phyloP scores from a whole-genome alignment of 2,113 vertebrate genomes.

The Anolis carolinensis region DNA sequence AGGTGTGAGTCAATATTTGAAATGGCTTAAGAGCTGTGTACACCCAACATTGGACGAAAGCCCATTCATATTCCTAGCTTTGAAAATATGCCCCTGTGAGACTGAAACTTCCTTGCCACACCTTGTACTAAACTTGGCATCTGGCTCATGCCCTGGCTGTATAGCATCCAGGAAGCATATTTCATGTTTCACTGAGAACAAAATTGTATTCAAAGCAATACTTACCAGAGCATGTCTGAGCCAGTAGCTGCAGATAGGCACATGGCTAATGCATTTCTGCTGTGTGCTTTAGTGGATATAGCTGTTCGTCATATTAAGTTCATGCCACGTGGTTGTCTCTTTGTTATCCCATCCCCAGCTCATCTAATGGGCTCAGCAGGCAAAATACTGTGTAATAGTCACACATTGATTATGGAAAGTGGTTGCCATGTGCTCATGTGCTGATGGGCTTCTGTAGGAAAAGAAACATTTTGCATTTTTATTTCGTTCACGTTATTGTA shows the following conservation, averaged over 20 bases:
- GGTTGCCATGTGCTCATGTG: too few relatives aligned
- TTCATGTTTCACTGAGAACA: not conserved
- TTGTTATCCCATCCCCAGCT: not conserved
- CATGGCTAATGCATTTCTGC: not conserved
- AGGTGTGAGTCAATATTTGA: constrained; percentile 53
- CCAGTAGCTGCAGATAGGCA: not conserved
- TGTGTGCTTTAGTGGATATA: not conserved
- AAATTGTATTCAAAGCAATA: not conserved
- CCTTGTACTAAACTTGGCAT: accelerated
- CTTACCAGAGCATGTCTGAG: not conserved
- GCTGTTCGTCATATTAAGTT: not conserved
- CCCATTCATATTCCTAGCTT: constrained; percentile 23
- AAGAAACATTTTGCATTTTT: not conserved
- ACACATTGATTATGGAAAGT: not conserved
- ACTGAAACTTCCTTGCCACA: not conserved
- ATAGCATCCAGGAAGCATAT: not conserved
- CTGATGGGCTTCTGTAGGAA: not conserved
- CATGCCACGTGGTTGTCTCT: not conserved
- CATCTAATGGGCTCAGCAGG: not conserved
- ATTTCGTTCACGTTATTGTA: not conserved
- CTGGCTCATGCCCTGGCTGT: accelerated
- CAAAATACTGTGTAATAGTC: not conserved
- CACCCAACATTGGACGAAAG: not conserved
- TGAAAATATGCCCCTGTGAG: not conserved
- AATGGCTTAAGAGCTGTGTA: constrained; percentile 17